Evolutionary conservation across 1,140 invertebrate genomes (phyloP).

Genomic region (Bombus huntii): DNA sequence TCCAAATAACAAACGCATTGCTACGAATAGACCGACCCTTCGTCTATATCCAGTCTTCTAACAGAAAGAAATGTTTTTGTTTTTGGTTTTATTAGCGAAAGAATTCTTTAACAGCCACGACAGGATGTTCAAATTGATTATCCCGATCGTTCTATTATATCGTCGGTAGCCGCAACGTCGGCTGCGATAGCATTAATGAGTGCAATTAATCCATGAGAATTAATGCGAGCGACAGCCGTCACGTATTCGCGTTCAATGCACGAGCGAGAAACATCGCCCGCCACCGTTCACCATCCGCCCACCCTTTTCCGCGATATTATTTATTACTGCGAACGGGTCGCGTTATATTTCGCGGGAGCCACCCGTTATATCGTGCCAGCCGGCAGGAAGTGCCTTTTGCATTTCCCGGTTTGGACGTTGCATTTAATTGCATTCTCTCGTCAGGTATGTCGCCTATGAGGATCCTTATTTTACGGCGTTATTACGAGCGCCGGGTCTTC

Average conservation of each 20-base stretch:
- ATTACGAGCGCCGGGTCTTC: conserved; percentile 25
- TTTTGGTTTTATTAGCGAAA: not conserved
- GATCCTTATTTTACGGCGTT: conserved; percentile 51
- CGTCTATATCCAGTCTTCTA: too few relatives aligned
- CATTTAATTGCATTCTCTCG: conserved; percentile 69
- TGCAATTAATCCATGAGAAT: conserved; percentile 69
- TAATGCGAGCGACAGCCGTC: conserved; percentile 66
- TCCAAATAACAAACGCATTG: too few relatives aligned
- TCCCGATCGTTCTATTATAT: conserved; percentile 20
- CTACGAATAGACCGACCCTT: too few relatives aligned
- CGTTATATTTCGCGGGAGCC: conserved; percentile 63
- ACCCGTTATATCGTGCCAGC: conserved; percentile 24
- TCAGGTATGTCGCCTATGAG: conserved; percentile 32
- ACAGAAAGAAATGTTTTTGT: too few relatives aligned
- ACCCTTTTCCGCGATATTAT: conserved; percentile 62
- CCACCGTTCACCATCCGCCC: not conserved
- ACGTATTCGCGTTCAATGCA: conserved; percentile 44
- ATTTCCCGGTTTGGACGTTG: conserved; percentile 64
- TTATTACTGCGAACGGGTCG: conserved; percentile 56
- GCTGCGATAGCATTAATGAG: conserved; percentile 60
- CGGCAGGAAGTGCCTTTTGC: conserved; percentile 59
- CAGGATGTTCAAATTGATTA: not conserved
- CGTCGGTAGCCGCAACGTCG: conserved; percentile 23
- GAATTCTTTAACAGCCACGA: not conserved
- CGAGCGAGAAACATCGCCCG: conserved; percentile 2